Conservation (phyloP, 2,888 invertebrate species). For the Gonocerus acuteangulatus region DNA sequence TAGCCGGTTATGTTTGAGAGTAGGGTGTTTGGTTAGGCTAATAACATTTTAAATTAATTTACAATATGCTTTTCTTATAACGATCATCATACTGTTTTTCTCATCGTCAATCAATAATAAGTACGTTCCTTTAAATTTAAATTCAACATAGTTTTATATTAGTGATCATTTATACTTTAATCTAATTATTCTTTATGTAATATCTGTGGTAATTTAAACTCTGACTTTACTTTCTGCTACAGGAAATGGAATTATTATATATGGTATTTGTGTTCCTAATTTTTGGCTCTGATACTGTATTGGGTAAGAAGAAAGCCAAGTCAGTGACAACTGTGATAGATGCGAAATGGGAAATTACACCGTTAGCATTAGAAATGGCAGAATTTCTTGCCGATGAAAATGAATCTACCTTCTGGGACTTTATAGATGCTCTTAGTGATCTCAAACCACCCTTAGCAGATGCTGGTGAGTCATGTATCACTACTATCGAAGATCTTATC, state of each 20-base stretch:
- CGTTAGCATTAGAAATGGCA: slow-evolving; percentile 81
- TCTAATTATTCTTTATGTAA: not conserved
- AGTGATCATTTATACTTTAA: no score
- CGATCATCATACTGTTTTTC: no score
- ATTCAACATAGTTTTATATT: not conserved
- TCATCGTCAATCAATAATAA: no score
- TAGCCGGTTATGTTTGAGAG: slow-evolving; percentile 19
- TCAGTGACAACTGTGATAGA: slow-evolving; percentile 81
- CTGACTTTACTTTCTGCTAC: not conserved
- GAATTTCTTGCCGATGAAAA: slow-evolving; percentile 79
- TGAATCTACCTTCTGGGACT: slow-evolving; percentile 72
- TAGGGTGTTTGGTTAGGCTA: not conserved
- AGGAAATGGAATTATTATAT: slow-evolving; percentile 13
- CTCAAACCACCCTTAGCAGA: slow-evolving; percentile 54
- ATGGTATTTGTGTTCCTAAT: slow-evolving; percentile 7
- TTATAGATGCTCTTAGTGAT: slow-evolving; percentile 60
- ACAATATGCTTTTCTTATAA: not conserved
- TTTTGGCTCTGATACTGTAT: not conserved
- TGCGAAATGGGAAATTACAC: slow-evolving; percentile 92
- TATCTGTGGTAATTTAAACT: not conserved
- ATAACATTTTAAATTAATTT: not conserved
- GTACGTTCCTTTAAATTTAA: not conserved
- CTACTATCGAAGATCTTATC: no score
- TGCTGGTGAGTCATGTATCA: slow-evolving; percentile 47
- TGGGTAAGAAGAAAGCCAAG: slow-evolving; percentile 53